Conservation (phyloP, 2,888 invertebrate species). For the Eupelmus urozonus region DNA sequence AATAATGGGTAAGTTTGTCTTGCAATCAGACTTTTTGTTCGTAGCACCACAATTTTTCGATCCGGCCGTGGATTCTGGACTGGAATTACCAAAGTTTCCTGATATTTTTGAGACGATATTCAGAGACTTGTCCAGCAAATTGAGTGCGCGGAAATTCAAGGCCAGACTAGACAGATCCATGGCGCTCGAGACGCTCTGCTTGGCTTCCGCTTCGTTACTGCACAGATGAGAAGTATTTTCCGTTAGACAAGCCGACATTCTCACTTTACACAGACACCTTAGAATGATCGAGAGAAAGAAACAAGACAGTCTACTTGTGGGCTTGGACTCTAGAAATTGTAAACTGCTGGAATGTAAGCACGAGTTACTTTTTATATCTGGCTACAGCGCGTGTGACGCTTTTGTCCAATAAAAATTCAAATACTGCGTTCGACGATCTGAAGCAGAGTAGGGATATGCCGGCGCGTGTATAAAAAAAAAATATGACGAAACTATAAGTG, state of each 20-base stretch:
- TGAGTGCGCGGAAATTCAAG: conserved; percentile 22
- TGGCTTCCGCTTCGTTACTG: conserved; percentile 14
- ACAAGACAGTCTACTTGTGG: background rate
- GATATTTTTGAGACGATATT: background rate
- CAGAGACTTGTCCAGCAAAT: conserved; percentile 29
- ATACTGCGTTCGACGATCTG: no score
- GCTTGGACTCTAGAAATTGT: conserved; percentile 7
- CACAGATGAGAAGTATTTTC: conserved; percentile 22
- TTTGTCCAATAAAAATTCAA: no score
- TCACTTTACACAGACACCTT: background rate
- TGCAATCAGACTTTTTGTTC: background rate
- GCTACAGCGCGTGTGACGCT: no score
- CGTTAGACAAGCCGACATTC: conserved; percentile 19
- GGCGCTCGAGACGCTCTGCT: background rate
- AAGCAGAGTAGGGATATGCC: no score
- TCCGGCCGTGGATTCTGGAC: conserved; percentile 1
- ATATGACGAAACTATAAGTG: background rate
- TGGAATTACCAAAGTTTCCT: background rate
- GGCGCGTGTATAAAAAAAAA: no score
- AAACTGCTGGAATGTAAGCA: conserved; percentile 21
- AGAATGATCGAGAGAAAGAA: background rate
- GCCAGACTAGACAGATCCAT: conserved; percentile 40
- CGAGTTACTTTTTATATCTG: conserved; percentile 33
- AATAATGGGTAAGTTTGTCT: conserved; percentile 76
- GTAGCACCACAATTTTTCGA: background rate